Evolutionary conservation across 2,797 vertebrate genomes (phyloP).

Genomic region (Choloepus didactylus): DNA sequence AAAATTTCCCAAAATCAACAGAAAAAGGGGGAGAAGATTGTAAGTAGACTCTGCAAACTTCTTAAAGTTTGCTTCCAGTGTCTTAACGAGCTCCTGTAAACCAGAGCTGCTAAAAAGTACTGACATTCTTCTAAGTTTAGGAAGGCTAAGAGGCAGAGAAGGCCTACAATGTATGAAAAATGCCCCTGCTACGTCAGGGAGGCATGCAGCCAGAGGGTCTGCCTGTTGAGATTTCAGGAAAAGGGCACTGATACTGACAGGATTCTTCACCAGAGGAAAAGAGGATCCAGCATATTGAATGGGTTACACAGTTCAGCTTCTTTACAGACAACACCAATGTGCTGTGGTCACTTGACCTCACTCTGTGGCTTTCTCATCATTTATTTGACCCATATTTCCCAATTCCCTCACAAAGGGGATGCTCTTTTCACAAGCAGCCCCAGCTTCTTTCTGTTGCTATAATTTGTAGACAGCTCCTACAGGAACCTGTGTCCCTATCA

Average conservation of each 20-base stretch:
- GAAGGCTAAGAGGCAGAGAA: slow-evolving; percentile 16
- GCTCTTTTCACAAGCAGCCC: not conserved
- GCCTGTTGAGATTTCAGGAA: slow-evolving; percentile 52
- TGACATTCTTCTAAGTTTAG: not conserved
- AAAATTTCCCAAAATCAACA: slow-evolving; percentile 6
- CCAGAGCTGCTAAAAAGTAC: slow-evolving; percentile 23
- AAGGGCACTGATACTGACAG: slow-evolving; percentile 34
- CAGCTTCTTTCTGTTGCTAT: not conserved
- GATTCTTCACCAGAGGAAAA: slow-evolving; percentile 58
- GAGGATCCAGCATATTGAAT: slow-evolving; percentile 3
- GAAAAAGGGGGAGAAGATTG: not conserved
- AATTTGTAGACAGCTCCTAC: not conserved
- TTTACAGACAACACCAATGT: slow-evolving; percentile 65
- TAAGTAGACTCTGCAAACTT: not conserved
- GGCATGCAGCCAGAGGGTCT: not conserved
- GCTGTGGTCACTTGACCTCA: slow-evolving; percentile 53
- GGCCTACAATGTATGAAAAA: not conserved
- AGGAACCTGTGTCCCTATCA: not conserved
- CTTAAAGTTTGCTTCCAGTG: not conserved
- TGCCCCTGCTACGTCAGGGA: not conserved
- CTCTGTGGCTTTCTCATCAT: slow-evolving; percentile 61
- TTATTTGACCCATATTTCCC: slow-evolving; percentile 57
- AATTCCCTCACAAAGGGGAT: not conserved
- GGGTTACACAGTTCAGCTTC: slow-evolving; percentile 47
- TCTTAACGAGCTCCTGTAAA: slow-evolving; percentile 45